Evolutionary conservation across 2,888 invertebrate species (phyloP).

Genomic region (Helleia helle): DNA sequence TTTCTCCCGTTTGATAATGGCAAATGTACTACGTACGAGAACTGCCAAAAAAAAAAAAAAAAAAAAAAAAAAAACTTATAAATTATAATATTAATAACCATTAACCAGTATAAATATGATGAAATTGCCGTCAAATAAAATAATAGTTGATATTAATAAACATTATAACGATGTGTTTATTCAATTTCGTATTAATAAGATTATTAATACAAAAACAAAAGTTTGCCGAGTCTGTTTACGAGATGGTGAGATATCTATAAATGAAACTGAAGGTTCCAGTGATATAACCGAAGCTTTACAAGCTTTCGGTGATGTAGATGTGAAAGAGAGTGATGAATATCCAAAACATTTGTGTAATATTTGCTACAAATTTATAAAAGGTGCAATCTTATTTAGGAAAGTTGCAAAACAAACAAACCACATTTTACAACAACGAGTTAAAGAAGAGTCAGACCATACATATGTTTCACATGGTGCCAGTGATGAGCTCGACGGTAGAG

Average conservation of each 20-base stretch:
- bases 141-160: constrained; percentile 15
- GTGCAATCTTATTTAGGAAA: constrained; percentile 40
- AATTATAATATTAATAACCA: too few relatives aligned
- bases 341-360: constrained; percentile 41
- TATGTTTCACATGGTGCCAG: constrained; percentile 13
- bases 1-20: too few relatives aligned
- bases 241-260: constrained; percentile 36
- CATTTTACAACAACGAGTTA: constrained; percentile 29
- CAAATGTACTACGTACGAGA: too few relatives aligned
- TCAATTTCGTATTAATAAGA: constrained; percentile 4
- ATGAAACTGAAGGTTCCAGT: constrained; percentile 20
- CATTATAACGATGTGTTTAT: constrained; percentile 20
- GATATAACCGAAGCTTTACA: constrained; percentile 37
- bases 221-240: constrained; percentile 47
- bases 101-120: too few relatives aligned
- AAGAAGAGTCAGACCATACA: constrained; percentile 16
- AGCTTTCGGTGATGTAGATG: constrained; percentile 32
- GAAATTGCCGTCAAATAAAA: constrained; percentile 21
- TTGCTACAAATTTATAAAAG: constrained; percentile 40
- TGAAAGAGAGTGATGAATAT: constrained; percentile 34
- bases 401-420: constrained; percentile 37
- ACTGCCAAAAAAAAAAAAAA: too few relatives aligned
- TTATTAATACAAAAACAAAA: constrained; percentile 5
- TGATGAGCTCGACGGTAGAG: constrained; percentile 18
- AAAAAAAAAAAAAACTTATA: too few relatives aligned